Evolutionary conservation across 2,113 vertebrate species (phyloP), one percentile per base, ranked within the genome.

Genomic region (Acrocephalus kingi): DNA sequence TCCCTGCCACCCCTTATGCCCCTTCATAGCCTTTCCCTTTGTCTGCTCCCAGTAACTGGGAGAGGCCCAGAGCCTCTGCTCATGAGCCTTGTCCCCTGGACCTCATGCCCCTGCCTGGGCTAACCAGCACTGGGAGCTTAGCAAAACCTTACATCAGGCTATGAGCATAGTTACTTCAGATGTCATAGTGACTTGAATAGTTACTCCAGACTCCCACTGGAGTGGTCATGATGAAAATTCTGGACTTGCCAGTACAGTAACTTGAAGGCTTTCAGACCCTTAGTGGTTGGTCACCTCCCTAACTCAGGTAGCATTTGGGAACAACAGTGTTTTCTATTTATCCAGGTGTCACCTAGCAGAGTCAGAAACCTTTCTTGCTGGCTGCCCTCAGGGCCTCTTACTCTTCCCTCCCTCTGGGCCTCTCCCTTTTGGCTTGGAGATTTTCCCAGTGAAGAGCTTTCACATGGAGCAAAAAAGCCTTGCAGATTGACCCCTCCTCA

Each of bases 381-480:
- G 8, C 75, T 83, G 72, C 61, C 17, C 64, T 77, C 9, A 11
- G 85, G 45, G 61, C 68, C 56, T 88, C 68, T 83, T 88, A 59
- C 13, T 67, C 30, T 61, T 90, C 61, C 59, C 45, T 96, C 25
- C 48, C 64, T 88, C 43, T 88, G 91, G 55, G 85, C 90, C 85
- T 96, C 82, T 93, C 17, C 22, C 49, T 22, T 88, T 90, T 56
- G 72, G 56, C 64, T 93, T 96, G 79, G 92, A 92, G 93, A 52
- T 68, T 93, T 96, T 93, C 90, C 83, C 85, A 96, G 89, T 77
- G 79, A 96, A 83, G 35, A 5, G 7, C 56, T 96, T 95, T 95
- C 94, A 90, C 67, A 67, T 63, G 43, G 52, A 75, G 46, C 20
- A 69, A 88, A 74, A 90, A 69, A 62, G 30, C 46, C 21, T 89